Base-by-base conservation (phyloP, 2,113 vertebrate species). In the Charadrius vociferus region DNA sequence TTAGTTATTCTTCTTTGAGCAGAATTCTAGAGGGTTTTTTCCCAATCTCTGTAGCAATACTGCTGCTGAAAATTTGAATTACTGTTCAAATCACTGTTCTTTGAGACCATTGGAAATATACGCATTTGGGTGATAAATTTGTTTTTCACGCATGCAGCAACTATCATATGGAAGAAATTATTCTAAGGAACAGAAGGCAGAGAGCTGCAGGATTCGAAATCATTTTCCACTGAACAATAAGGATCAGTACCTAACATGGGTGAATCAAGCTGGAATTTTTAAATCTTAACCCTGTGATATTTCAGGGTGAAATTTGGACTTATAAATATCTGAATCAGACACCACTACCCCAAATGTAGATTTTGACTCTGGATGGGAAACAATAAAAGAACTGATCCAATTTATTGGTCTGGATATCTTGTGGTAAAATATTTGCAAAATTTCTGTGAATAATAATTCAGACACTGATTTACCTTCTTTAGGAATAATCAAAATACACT, bases 91-190 rank as follows among this genome's bases (percentile, higher is more conserved):
- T 93, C 67, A 37, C 53, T 70, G n/a, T 68, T 94, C 85, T 96
- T 94, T 93, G 53, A 93, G 80, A 87, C 52, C 23, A 81, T 39
- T 49, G 92, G 88, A 88, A 96, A 87, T 83, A 41, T 3, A 19
- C 62, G 83, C 67, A 81, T 90, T 91, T 93, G 80, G 43, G 63
- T 94, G 68, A 89, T 41, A 88, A 83, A 95, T 92, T 88, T 89
- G 77, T 71, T 97, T 97, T 96, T 94, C 71, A 65, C 22, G 63
- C n/a, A 81, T 78, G 72, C 37, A 88, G 62, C 36, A 93, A 84
- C 58, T 91, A 75, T 81, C 29, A 49, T 45, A 67, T 12, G 8
- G 75, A 78, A 59, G 83, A 94, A 86, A 80, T 85, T 90, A 73
- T 71, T 82, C 74, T 52, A 21, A 79, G 80, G 37, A 89, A 72